phyloP scores from a whole-genome alignment of 2,888 invertebrate genomes.

The Chalcis sispes region DNA sequence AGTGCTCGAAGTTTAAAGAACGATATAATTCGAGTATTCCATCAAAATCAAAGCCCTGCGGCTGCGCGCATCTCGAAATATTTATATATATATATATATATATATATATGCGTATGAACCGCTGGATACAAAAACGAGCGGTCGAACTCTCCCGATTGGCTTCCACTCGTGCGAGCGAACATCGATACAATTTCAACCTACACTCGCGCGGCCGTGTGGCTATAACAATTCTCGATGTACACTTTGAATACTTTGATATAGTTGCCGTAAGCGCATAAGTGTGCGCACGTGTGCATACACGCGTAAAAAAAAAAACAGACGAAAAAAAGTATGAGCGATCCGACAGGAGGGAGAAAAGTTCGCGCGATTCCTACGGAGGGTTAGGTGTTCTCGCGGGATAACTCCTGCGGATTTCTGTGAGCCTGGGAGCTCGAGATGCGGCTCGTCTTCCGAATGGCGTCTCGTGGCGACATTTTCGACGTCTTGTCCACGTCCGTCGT shows the following conservation, averaged over 20 bases:
- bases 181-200: no score
- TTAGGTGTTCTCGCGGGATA: conserved; percentile 39
- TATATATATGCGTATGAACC: no score
- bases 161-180: conserved; percentile 22
- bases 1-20: no score
- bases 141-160: neutral
- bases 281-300: neutral
- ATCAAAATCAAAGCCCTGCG: conserved; percentile 28
- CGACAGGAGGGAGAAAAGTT: conserved; percentile 15
- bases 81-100: no score
- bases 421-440: conserved; percentile 72
- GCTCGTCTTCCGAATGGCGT: conserved; percentile 73
- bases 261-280: neutral
- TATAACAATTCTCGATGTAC: neutral
- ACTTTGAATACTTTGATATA: neutral
- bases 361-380: no score
- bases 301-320: conserved; percentile 1
- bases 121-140: no score
- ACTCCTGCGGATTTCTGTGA: conserved; percentile 67
- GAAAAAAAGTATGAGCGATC: conserved; percentile 20
- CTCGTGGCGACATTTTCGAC: conserved; percentile 54
- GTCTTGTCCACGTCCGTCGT: no score
- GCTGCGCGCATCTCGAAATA: no score
- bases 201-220: neutral
- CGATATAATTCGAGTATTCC: neutral